phyloP scores from a whole-genome alignment of 1,140 invertebrate genomes.

The Plodia interpunctella region DNA sequence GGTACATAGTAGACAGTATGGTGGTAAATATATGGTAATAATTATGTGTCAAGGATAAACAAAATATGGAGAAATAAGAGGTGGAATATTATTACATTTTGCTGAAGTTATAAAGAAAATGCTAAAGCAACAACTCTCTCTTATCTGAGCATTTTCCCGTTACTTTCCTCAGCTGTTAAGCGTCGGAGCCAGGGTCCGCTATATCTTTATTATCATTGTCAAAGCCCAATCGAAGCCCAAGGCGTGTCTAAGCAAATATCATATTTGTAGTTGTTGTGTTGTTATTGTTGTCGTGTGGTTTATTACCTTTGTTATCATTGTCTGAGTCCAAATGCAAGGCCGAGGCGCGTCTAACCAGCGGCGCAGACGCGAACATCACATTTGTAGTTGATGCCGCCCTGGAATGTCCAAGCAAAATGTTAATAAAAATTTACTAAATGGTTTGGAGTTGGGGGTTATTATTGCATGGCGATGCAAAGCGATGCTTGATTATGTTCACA shows the following conservation, averaged over 20 bases:
- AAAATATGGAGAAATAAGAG: background rate
- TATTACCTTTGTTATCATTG: conserved; percentile 85
- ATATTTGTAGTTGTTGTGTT: too few relatives aligned
- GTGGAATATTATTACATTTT: too few relatives aligned
- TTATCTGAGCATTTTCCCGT: too few relatives aligned
- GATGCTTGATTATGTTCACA: conserved; percentile 2
- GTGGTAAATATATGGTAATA: background rate
- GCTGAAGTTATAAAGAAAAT: too few relatives aligned
- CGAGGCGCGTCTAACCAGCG: conserved; percentile 87
- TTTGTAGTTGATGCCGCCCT: conserved; percentile 92
- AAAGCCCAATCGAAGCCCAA: background rate
- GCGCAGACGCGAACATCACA: conserved; percentile 85
- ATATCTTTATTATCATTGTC: too few relatives aligned
- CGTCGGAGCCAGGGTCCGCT: too few relatives aligned
- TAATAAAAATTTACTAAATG: background rate
- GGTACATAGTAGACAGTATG: conserved; percentile 21
- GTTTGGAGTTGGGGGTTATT: conserved; percentile 13
- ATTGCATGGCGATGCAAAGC: conserved; percentile 11
- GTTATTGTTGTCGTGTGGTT: too few relatives aligned
- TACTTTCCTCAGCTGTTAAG: too few relatives aligned
- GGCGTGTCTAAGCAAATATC: too few relatives aligned
- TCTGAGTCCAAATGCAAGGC: conserved; percentile 86
- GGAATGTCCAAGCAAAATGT: conserved; percentile 32
- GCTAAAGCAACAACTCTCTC: too few relatives aligned
- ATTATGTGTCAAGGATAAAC: background rate